Evolutionary conservation across 1,140 invertebrate genomes (phyloP).

Genomic region (Drosophila lini): DNA sequence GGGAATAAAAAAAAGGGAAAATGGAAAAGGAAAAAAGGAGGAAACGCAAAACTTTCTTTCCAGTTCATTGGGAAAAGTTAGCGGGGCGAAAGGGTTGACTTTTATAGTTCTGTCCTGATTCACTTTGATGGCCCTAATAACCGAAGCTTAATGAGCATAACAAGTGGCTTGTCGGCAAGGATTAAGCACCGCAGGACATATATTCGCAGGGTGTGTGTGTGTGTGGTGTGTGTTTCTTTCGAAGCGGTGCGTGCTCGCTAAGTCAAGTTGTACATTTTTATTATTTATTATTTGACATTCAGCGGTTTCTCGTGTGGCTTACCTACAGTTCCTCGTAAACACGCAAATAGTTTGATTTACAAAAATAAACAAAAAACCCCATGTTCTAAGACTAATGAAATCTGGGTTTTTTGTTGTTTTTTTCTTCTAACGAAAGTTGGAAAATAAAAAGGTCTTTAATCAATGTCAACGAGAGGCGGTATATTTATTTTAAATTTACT

Average conservation of each 20-base stretch:
- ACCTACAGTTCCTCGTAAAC: constrained; percentile 26
- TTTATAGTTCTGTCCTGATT: constrained; percentile 82
- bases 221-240: constrained; percentile 15
- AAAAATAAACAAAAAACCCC: constrained; percentile 40
- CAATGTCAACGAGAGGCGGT: constrained; percentile 5
- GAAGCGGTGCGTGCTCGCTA: constrained; percentile 34
- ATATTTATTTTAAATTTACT: constrained; percentile 17
- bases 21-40: constrained; percentile 20
- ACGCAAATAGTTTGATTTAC: constrained; percentile 64
- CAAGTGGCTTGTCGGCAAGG: constrained; percentile 69
- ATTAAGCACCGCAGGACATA: constrained; percentile 40
- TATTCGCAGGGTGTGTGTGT: constrained; percentile 12
- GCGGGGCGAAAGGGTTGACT: constrained; percentile 53
- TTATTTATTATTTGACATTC: constrained; percentile 67
- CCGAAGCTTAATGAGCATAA: constrained; percentile 75
- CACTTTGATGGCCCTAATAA: constrained; percentile 82
- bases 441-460: constrained; percentile 15
- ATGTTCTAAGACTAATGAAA: constrained; percentile 29
- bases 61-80: constrained; percentile 48
- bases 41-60: constrained; percentile 60
- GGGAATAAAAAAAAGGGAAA: constrained; percentile 2
- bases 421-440: not conserved
- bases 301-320: constrained; percentile 26
- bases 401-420: not conserved
- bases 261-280: constrained; percentile 47